Percentiles rank a stretch among this genome's conserved stretches.
Conservation (phyloP, 2,888 invertebrate genomes). For the Tholera decimalis region DNA sequence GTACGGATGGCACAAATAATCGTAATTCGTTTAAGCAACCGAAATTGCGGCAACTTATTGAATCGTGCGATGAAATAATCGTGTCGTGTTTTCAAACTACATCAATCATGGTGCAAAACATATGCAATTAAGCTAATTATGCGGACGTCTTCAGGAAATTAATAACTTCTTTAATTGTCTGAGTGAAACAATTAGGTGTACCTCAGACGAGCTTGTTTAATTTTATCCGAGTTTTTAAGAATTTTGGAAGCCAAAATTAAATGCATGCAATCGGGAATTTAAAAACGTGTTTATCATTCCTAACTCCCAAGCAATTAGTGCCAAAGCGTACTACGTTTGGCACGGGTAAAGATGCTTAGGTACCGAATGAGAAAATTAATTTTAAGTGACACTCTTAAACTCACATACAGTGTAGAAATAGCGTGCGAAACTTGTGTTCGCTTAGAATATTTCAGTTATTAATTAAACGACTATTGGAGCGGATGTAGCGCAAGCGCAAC, state of each 20-base stretch:
- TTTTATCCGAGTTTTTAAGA: not conserved
- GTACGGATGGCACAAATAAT: conserved; percentile 70
- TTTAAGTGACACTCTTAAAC: not conserved
- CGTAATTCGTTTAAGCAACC: conserved; percentile 68
- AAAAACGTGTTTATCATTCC: conserved; percentile 21
- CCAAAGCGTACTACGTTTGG: conserved; percentile 41
- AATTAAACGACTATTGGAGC: conserved; percentile 31
- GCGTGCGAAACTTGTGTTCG: conserved; percentile 6
- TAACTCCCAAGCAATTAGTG: conserved; percentile 32
- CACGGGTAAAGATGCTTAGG: conserved; percentile 7
- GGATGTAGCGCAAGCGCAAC: conserved; percentile 38
- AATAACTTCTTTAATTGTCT: conserved; percentile 13
- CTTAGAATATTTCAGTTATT: conserved; percentile 13
- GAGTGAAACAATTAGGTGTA: not conserved
- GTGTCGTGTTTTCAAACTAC: conserved; percentile 54
- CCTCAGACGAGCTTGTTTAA: not conserved
- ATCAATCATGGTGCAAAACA: conserved; percentile 52
- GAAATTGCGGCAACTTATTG: conserved; percentile 62
- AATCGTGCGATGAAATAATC: conserved; percentile 68
- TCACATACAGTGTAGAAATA: not conserved
- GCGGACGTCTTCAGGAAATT: conserved; percentile 25
- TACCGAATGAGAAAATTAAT: not conserved
- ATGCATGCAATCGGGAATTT: conserved; percentile 21
- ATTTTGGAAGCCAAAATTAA: not conserved
- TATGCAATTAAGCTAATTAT: conserved; percentile 45